phyloP scores from a whole-genome alignment of 2,888 invertebrate genomes.

The Drosophila mettleri region DNA sequence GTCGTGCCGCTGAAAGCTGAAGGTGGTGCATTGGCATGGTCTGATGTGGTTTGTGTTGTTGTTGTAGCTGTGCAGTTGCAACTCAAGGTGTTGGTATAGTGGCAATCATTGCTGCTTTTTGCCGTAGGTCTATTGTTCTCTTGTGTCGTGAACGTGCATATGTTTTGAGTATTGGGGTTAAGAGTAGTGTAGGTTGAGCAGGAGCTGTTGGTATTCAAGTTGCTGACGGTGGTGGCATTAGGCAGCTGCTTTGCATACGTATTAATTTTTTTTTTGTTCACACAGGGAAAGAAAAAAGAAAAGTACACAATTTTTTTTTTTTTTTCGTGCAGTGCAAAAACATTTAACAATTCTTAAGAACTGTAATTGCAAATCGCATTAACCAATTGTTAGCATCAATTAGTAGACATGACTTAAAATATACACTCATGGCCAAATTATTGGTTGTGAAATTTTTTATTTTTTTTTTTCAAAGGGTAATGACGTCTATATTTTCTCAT shows the following conservation, averaged over 20 bases:
- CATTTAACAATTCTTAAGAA: slow-evolving; percentile 23
- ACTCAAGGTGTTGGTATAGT: slow-evolving; percentile 13
- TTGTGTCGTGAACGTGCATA: slow-evolving; percentile 70
- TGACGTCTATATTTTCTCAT: no score
- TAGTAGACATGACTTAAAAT: no score
- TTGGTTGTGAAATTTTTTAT: no score
- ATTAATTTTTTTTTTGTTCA: slow-evolving; percentile 32
- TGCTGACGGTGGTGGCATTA: slow-evolving; percentile 47
- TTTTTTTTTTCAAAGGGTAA: no score
- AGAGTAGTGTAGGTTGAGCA: slow-evolving; percentile 46
- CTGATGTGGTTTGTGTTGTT: slow-evolving; percentile 28
- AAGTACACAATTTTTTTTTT: slow-evolving; percentile 52
- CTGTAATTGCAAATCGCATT: slow-evolving; percentile 9
- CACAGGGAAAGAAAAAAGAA: slow-evolving; percentile 73
- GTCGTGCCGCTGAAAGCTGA: slow-evolving; percentile 54
- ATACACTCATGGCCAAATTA: no score
- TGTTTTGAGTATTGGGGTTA: slow-evolving; percentile 64
- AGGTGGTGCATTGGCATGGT: slow-evolving; percentile 50
- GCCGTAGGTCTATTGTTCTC: slow-evolving; percentile 47
- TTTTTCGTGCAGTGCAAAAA: slow-evolving; percentile 59
- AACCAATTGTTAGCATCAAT: slow-evolving; percentile 19
- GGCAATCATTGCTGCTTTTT: slow-evolving; percentile 35
- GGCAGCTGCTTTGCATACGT: slow-evolving; percentile 64
- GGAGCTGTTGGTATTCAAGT: slow-evolving; percentile 41
- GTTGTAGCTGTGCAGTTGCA: slow-evolving; percentile 24